Evolutionary conservation across 2,113 vertebrate species (phyloP), one percentile per base, ranked within the genome.

Genomic region (Megaptera novaeangliae): DNA sequence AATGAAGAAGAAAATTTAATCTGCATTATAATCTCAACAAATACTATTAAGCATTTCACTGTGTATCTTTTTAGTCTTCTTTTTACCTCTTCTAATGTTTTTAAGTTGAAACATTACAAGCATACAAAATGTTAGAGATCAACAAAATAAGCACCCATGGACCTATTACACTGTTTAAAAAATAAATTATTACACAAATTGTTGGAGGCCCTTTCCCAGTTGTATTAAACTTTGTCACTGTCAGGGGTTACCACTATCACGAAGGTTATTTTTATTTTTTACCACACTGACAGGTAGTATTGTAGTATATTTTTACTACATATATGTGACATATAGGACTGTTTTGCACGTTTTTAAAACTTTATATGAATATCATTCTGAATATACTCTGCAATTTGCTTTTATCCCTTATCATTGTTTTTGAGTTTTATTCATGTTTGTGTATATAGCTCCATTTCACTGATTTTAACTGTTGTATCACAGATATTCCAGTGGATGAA

Each of bases 81-180:
- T 84, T 83, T 81, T 86, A 78, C 9, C 68, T 91, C 49, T 85
- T 92, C 59, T 72, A 49, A 91, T 94, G 29, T 74, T 93, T 96
- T 90, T 49, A 87, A 63, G 25, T 89, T 96, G 84, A 95, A 86
- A 64, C 89, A 90, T 57, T 96, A 92, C 27, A 90, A 55, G 57
- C 46, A 74, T 64, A 92, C 2, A 23, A 96, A 94, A 85, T 52
- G 55, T 41, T 49, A 46, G 14, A 95, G 15, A 80, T 86, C 4
- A 23, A 80, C 13, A 44, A 78, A 93, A 83, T 52, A 94, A 93
- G 63, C 20, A 85, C 36, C 2, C 20, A n/a, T 15, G 31, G 34
- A 34, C 31, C 13, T 29, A 85, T 74, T 87, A 72, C 2, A 31
- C 44, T 81, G 23, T 87, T 92, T 75, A 63, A 78, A 90, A 94